Evolutionary conservation across 2,797 vertebrate species (phyloP).

Genomic region (Monodelphis domestica): DNA sequence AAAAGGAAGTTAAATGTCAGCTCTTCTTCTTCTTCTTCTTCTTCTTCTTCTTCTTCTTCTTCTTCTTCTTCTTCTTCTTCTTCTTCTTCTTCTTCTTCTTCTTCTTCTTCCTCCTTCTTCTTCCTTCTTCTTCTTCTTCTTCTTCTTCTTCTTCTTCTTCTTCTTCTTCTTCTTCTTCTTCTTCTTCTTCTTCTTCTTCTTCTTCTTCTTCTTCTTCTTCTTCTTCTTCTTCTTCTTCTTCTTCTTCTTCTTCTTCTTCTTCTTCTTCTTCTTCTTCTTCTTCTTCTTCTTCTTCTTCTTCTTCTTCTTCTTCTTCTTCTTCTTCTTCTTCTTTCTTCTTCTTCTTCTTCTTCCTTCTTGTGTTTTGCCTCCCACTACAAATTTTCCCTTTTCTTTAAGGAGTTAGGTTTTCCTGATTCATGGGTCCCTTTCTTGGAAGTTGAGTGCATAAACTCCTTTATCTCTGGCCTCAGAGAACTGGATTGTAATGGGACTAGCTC

Average conservation of each 20-base stretch:
- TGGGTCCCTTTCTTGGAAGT: background rate
- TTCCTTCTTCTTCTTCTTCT: background rate
- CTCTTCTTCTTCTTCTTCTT: background rate
- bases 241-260: background rate
- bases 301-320: background rate
- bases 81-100: background rate
- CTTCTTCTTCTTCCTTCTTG: background rate
- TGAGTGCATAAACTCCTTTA: background rate
- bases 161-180: background rate
- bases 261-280: background rate
- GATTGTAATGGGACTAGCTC: background rate
- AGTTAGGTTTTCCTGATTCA: background rate
- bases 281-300: background rate
- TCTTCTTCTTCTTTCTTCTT: background rate
- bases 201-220: background rate
- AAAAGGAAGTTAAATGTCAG: background rate
- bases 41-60: background rate
- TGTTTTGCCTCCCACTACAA: background rate
- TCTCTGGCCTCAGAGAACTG: background rate
- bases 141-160: background rate
- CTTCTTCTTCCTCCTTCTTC: background rate
- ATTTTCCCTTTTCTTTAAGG: constrained; percentile 2
- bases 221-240: background rate
- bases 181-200: background rate
- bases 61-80: background rate